These are phyloP conservation scores for Mus spicilegus DNA, from an alignment of 2,113 vertebrate species.

Conservation along the genomic window DNA sequence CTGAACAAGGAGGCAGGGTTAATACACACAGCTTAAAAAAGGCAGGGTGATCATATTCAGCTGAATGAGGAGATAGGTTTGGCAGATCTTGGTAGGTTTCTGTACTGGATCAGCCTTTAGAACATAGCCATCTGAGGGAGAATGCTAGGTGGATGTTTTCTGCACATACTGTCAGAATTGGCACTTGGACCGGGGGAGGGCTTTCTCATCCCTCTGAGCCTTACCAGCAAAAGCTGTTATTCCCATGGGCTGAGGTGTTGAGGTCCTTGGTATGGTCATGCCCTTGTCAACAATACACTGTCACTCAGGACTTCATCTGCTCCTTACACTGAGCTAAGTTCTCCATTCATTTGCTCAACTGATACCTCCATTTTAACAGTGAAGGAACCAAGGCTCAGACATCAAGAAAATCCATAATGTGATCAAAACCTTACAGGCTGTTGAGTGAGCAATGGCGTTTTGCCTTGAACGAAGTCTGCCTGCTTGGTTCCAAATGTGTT, in stretches of 20 bases:
- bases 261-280: background rate
- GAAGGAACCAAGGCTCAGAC: background rate
- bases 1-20: background rate
- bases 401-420: background rate
- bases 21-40: background rate
- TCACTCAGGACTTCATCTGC: background rate
- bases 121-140: background rate
- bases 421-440: conserved; percentile 14
- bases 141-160: background rate
- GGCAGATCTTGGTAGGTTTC: background rate
- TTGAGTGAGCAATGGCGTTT: background rate
- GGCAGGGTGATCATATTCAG: background rate
- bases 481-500: background rate
- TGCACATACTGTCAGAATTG: background rate
- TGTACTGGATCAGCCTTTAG: background rate
- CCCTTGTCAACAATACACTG: background rate
- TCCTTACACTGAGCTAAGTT: background rate
- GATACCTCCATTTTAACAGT: conserved; percentile 17
- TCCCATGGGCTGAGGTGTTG: background rate
- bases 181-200: background rate
- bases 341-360: background rate
- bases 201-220: background rate
- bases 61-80: background rate
- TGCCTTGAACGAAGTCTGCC: background rate
- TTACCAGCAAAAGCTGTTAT: background rate